These are phyloP conservation scores for Clavelina lepadiformis DNA, from an alignment of 23 tunicate species.

Conservation along the genomic window DNA sequence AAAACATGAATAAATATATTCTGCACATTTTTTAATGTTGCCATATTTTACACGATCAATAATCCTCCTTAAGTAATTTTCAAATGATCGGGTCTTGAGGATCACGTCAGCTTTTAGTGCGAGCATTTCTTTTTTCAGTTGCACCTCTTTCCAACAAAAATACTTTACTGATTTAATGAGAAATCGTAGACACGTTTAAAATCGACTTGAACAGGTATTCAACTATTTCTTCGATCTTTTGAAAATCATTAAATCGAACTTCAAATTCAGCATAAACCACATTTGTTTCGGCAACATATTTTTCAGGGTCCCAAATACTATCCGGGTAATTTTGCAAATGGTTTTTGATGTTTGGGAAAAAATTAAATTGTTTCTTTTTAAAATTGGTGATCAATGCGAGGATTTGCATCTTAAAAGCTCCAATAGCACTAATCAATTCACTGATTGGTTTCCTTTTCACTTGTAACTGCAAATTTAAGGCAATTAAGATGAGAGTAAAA, in stretches of 20 bases:
- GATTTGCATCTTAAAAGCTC: slow-evolving; percentile 12
- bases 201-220: slow-evolving; percentile 26
- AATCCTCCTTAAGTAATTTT: slow-evolving; percentile 14
- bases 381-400: neutral
- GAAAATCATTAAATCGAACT: slow-evolving; percentile 17
- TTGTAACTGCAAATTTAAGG: slow-evolving; percentile 17
- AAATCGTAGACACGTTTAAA: slow-evolving; percentile 25
- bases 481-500: neutral
- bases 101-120: slow-evolving; percentile 6
- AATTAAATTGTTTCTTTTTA: neutral
- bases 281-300: slow-evolving; percentile 27
- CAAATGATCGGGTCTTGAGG: slow-evolving; percentile 20
- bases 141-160: slow-evolving; percentile 36
- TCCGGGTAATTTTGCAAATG: slow-evolving; percentile 9
- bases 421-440: slow-evolving; percentile 3
- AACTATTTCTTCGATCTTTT: slow-evolving; percentile 18
- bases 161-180: slow-evolving; percentile 34
- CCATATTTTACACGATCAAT: slow-evolving; percentile 1
- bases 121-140: slow-evolving; percentile 28
- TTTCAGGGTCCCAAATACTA: slow-evolving; percentile 10
- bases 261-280: slow-evolving; percentile 19
- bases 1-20: slow-evolving; percentile 11
- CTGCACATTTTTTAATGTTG: slow-evolving; percentile 27
- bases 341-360: slow-evolving; percentile 12
- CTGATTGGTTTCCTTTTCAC: slow-evolving; percentile 3